Percentiles rank a stretch among this genome's conserved stretches.
Evolutionary conservation across 1,140 invertebrate species (phyloP).

Genomic region (Pogonomyrmex californicus): DNA sequence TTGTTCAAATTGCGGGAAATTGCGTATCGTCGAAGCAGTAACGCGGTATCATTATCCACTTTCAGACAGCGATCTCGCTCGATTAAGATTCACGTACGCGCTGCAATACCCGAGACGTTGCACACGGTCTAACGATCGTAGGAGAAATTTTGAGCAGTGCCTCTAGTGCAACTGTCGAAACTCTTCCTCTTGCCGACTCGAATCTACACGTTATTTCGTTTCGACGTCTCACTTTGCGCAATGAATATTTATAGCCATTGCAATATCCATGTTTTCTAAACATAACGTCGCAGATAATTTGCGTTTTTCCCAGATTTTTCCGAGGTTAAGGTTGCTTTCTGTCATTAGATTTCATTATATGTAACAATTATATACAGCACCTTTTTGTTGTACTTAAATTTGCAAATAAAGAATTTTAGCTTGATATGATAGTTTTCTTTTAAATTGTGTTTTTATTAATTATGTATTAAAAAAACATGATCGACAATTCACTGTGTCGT

Average conservation of each 20-base stretch:
- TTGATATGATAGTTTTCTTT: background rate
- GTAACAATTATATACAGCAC: background rate
- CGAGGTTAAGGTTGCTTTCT: background rate
- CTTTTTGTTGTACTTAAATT: background rate
- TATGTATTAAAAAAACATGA: background rate
- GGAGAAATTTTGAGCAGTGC: conserved; percentile 29
- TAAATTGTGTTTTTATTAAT: background rate
- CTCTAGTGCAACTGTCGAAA: conserved; percentile 31
- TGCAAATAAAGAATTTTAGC: background rate
- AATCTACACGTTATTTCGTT: background rate
- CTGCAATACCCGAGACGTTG: background rate
- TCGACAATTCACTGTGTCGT: background rate
- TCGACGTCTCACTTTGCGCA: background rate
- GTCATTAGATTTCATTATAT: background rate
- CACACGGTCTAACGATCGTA: conserved; percentile 8
- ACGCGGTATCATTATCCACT: conserved; percentile 34
- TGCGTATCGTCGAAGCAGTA: background rate
- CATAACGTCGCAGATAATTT: background rate
- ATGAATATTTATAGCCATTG: conserved; percentile 23
- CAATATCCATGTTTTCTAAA: background rate
- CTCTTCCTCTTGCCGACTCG: background rate
- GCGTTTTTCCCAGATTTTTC: background rate
- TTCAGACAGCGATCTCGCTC: conserved; percentile 47
- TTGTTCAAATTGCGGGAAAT: conserved; percentile 59
- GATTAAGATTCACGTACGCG: conserved; percentile 42